Conservation (phyloP, 2,797 vertebrate genomes). For the Myotis myotis region DNA sequence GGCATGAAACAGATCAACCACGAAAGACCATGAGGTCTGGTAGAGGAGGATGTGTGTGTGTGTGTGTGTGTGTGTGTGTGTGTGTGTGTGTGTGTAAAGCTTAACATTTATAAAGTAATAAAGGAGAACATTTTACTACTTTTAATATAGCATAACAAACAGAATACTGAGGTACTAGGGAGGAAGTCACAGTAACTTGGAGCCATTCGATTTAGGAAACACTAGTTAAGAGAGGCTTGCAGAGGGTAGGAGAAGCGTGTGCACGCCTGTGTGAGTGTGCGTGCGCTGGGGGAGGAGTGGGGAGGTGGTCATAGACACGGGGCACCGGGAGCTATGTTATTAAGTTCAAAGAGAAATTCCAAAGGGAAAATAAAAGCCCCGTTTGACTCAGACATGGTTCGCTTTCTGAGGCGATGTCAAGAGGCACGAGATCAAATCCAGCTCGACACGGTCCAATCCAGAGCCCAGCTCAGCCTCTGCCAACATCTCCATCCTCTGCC, state of each 20-base stretch:
- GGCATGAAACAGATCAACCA: not conserved
- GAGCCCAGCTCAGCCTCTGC: not conserved
- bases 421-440: constrained; percentile 49
- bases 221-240: not conserved
- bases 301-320: too few species aligned
- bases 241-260: not conserved
- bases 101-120: not conserved
- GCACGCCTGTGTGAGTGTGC: not conserved
- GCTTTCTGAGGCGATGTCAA: constrained; percentile 30
- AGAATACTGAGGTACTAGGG: not conserved
- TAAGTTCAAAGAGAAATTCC: constrained; percentile 43
- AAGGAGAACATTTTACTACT: not conserved
- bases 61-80: not conserved
- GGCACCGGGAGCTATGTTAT: not conserved
- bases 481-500: constrained; percentile 49
- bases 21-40: not conserved
- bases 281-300: rapidly evolving
- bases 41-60: not conserved
- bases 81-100: not conserved
- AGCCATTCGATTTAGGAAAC: not conserved
- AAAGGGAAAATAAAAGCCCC: constrained; percentile 24
- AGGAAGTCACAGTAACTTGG: not conserved
- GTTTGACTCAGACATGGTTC: not conserved
- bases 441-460: not conserved
- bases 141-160: not conserved